Conservation (phyloP, 2,888 invertebrate genomes). For the Tuberolachnus salignus region DNA sequence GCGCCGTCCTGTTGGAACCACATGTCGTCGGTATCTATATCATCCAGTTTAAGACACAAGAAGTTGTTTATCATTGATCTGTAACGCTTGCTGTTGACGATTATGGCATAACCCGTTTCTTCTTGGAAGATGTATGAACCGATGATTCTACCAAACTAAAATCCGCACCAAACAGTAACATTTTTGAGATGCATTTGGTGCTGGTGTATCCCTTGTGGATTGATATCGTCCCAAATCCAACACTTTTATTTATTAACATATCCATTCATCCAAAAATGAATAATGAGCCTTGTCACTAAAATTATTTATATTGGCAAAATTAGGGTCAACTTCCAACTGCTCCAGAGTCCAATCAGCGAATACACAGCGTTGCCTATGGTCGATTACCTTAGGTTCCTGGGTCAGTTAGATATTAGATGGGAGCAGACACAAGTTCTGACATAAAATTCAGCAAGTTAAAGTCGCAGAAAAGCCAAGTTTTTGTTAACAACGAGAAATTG, state of each 20-base stretch:
- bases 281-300: neutral
- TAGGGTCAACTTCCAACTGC: conserved; percentile 18
- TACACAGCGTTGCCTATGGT: neutral
- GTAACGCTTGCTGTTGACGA: no score
- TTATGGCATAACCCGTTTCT: no score
- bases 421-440: conserved; percentile 51
- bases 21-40: no score
- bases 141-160: neutral
- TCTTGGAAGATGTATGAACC: neutral
- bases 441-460: conserved; percentile 60
- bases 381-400: conserved; percentile 58
- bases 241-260: neutral
- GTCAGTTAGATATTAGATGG: conserved; percentile 58
- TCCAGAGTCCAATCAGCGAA: conserved; percentile 1
- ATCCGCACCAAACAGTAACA: no score
- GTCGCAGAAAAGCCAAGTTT: conserved; percentile 60
- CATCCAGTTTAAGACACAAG: no score
- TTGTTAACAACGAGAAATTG: conserved; percentile 60
- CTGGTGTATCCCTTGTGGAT: neutral
- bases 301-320: neutral
- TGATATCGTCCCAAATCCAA: conserved; percentile 4
- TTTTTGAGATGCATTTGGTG: neutral
- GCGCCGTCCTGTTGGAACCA: no score
- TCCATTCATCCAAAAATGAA: neutral
- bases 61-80: no score